Evolutionary conservation across 2,888 invertebrate species (phyloP), one percentile per base, ranked within the genome.

Genomic region (Protonemura montana): DNA sequence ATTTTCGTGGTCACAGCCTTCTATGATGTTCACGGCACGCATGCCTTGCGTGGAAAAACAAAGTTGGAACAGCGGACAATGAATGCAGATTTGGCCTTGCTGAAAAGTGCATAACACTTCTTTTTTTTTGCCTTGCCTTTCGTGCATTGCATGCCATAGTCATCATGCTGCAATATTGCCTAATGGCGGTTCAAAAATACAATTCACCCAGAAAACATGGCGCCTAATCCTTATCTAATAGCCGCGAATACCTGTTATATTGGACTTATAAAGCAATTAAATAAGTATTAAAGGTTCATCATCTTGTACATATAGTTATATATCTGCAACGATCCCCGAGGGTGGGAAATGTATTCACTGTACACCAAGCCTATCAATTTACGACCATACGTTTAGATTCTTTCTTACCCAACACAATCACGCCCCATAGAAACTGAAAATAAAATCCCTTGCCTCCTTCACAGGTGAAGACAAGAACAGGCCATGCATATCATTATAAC

Each of bases 251-350:
- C 59, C 59, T 16, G 59, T 59, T 59, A 59, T 59, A 59, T 59
- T 59, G 59, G 59, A 59, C 16, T 59, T 59, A 59, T 59, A 59
- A 59, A 59, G 59, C 59, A 59, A 59, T 59, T 59, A 59, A 59
- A 59, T 59, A 59, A 21, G 21, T 59, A 59, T 59, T 59, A 59
- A 13, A 59, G 59, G 59, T 59, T 59, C 59, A 59, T 59, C 59
- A 59, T 59, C 59, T 59, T 59, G 13, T 21, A 13, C 21, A 59
- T 59, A 59, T 59, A 59, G 59, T 59, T 16, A 59, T 10, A 21
- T 21, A 59, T 59, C 59, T 59, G 6, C 59, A 59, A 7, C n/a
- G n/a, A 41, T 5, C 13, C 59, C 59, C 59, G 59, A 59, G 59
- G 59, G 59, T 59, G 59, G 21, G 59, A 59, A 59, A 2, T 59